Conservation (phyloP, 2,888 invertebrate genomes). For the Thalpophila matura region DNA sequence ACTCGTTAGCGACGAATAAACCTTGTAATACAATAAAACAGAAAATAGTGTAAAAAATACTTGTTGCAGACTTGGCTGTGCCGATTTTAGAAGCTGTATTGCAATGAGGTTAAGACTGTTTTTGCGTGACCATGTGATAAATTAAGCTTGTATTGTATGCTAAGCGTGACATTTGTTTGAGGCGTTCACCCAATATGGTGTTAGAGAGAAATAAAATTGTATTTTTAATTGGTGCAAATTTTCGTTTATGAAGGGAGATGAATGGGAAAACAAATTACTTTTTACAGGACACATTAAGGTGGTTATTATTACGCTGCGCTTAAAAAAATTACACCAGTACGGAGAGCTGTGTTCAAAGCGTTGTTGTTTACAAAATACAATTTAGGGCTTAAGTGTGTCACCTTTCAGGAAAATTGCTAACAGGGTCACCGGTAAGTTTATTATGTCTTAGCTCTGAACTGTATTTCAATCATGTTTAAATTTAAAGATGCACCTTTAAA, state of each 20-base stretch:
- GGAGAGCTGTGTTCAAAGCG: not conserved
- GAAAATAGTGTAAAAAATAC: conserved; percentile 86
- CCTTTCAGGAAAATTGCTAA: not conserved
- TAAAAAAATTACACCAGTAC: conserved; percentile 1
- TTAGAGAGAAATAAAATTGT: conserved; percentile 80
- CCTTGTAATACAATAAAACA: conserved; percentile 86
- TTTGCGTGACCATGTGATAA: conserved; percentile 28
- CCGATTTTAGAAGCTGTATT: conserved; percentile 40
- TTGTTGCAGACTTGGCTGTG: conserved; percentile 60
- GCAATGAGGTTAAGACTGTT: conserved; percentile 48
- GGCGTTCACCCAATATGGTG: conserved; percentile 88
- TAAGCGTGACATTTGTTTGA: conserved; percentile 87
- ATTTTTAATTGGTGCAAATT: conserved; percentile 87
- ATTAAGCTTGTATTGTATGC: conserved; percentile 57
- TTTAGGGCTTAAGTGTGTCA: not conserved
- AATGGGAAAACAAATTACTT: conserved; percentile 70
- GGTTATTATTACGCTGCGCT: conserved; percentile 52
- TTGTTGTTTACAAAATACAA: not conserved
- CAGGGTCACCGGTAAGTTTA: no score
- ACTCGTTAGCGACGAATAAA: conserved; percentile 87
- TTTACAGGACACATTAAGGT: conserved; percentile 63
- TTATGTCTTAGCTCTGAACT: no score
- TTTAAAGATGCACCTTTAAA: no score
- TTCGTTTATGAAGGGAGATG: conserved; percentile 67
- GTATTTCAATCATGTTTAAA: no score